Conservation (phyloP, 2,797 vertebrate genomes). For the Odontamblyopus rebecca region DNA sequence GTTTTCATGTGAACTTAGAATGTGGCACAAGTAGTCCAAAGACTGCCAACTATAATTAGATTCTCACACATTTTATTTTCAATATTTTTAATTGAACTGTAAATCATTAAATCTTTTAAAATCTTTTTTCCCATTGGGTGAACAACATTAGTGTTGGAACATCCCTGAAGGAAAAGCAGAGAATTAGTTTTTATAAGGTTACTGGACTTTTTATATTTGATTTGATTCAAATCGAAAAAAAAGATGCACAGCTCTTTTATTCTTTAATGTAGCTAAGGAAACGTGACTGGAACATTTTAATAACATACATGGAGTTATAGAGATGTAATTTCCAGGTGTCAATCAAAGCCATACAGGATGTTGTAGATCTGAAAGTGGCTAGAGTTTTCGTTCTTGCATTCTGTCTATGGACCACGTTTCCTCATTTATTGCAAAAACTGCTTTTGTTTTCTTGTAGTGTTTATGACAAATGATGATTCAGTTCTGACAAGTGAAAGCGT, state of each 20-base stretch:
- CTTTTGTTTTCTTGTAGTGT: conserved; percentile 28
- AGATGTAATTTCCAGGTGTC: neutral
- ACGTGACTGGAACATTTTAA: neutral
- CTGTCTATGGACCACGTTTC: conserved; percentile 22
- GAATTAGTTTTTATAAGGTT: neutral
- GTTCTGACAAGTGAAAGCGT: conserved; percentile 41
- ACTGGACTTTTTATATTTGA: neutral
- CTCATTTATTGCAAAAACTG: conserved; percentile 13
- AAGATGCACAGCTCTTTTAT: neutral
- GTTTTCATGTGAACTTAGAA: neutral
- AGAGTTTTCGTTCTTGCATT: conserved; percentile 25
- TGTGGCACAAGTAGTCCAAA: neutral
- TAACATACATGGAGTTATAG: conserved; percentile 3
- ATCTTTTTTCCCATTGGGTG: no score
- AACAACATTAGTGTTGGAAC: no score
- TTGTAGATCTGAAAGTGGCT: neutral
- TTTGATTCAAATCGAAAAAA: neutral
- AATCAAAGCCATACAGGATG: conserved; percentile 6
- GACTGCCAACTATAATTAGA: conserved; percentile 3
- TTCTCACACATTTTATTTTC: neutral
- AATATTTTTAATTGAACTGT: conserved; percentile 11
- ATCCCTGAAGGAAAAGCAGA: no score
- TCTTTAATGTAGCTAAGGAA: neutral
- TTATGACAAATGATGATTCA: conserved; percentile 39
- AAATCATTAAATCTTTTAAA: conserved; percentile 8